Evolutionary conservation across 92 coral and sea anemone genomes (phyloP).

Genomic region (Siderastrea radians): DNA sequence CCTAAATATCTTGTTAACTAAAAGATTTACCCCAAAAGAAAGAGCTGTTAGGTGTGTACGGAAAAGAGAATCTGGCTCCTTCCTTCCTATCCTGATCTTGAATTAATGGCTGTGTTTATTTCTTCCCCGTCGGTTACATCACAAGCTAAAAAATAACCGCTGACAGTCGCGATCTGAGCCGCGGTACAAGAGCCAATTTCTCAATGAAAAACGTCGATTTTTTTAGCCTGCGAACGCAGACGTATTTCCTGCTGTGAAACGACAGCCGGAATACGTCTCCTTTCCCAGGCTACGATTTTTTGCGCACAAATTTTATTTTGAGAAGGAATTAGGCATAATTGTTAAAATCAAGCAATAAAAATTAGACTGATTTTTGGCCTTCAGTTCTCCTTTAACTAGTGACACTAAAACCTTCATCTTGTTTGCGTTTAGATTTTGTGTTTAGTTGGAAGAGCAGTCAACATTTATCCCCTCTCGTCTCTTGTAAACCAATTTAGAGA

Average conservation of each 20-base stretch:
- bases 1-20: no score
- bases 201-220: background rate
- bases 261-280: no score
- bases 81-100: no score
- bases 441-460: constrained; percentile 89
- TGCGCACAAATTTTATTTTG: background rate
- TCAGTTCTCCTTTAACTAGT: background rate
- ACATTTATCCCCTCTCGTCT: constrained; percentile 92
- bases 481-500: constrained; percentile 95
- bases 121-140: background rate
- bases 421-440: constrained; percentile 81
- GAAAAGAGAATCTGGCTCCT: no score
- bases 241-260: no score
- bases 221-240: no score
- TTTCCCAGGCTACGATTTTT: background rate
- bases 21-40: no score
- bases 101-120: background rate
- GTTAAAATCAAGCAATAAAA: no score
- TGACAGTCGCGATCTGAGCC: background rate
- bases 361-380: no score
- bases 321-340: background rate
- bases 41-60: no score
- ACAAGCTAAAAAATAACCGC: background rate
- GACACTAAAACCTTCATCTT: background rate
- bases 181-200: background rate